Conservation (phyloP, 2,113 vertebrate species). For the Oryzias javanicus region DNA sequence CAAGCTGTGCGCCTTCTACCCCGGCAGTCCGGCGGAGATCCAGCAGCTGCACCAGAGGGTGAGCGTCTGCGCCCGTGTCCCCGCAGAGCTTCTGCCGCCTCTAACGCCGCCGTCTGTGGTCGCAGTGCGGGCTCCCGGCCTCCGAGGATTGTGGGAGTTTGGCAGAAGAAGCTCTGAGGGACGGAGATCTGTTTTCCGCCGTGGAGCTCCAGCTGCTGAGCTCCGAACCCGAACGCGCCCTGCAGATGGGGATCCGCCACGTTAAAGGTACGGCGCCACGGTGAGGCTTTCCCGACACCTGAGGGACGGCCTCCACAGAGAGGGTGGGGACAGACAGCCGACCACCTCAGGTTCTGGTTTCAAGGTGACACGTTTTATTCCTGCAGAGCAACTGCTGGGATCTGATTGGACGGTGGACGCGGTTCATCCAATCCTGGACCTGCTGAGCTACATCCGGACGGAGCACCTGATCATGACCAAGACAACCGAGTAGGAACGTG, state of each 20-base stretch:
- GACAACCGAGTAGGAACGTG: slow-evolving; percentile 84
- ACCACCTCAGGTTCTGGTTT: too few relatives aligned
- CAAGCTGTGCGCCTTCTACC: slow-evolving; percentile 92
- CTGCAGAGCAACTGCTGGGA: slow-evolving; percentile 82
- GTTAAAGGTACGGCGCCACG: slow-evolving; percentile 83
- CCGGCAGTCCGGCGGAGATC: slow-evolving; percentile 83
- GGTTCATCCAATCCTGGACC: slow-evolving; percentile 84
- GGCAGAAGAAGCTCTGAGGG: slow-evolving; percentile 76
- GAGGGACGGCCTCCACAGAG: too few relatives aligned
- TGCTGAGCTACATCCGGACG: slow-evolving; percentile 91
- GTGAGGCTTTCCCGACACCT: too few relatives aligned
- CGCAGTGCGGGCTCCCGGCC: slow-evolving; percentile 87
- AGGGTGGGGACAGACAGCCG: too few relatives aligned
- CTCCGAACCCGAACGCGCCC: slow-evolving; percentile 87
- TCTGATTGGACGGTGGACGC: slow-evolving; percentile 88
- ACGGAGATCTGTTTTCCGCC: slow-evolving; percentile 82
- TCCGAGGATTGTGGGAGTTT: slow-evolving; percentile 82
- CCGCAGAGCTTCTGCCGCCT: background rate
- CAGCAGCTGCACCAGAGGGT: slow-evolving; percentile 88
- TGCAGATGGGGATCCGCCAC: slow-evolving; percentile 83
- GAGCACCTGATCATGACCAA: slow-evolving; percentile 84
- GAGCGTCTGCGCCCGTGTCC: background rate
- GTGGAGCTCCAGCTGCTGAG: slow-evolving; percentile 89
- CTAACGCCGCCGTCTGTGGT: slow-evolving; percentile 9
- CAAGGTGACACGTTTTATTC: too few relatives aligned